Evolutionary conservation across 2,888 invertebrate species (phyloP), one percentile per base, ranked within the genome.

Genomic region (Agonopterix subpropinquella): DNA sequence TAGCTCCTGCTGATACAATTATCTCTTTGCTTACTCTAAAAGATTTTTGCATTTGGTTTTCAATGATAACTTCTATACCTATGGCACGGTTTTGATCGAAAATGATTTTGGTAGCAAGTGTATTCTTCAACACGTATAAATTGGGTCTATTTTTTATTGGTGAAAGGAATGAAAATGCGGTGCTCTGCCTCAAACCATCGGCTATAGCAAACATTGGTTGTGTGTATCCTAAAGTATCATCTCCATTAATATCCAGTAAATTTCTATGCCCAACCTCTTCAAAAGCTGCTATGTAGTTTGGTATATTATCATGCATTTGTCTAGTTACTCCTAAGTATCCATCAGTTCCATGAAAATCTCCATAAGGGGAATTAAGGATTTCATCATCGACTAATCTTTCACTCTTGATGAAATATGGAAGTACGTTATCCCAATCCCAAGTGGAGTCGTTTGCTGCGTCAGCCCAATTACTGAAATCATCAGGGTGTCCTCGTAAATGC

Each of bases 101-200:
- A 39, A 61, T 35, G 37, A 71, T 61, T 57, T 68, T 55, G 0
- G 53, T 61, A 0, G 55, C 67, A 3, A 58, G 39, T 10, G 61
- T 57, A 8, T 56, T 53, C 48, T 57, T 67, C 7, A 56, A 47
- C 8, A 70, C 64, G 91, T 92, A 44, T 90, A 84, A 36, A 91
- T 92, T 11, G 91, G 92, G 35, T 64, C 72, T 51, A 7, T 59
- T 11, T 47, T 57, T 64, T 3, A 56, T 49, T 8, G 53, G 50
- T 8, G 50, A 37, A 11, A 67, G 37, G 35, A 58, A 64, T 9
- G 53, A 45, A n/a, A 81, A 65, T 0, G 89, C 72, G 1, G 41
- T 41, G 11, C 41, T 41, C 11, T 41, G 41, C 11, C 41, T 10
- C 3, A 11, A 2, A 4, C 11, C 11, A 11, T 41, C 11, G n/a